Conservation (phyloP, 53 echinoderm and acorn worm genomes). For the Echinarachnius parma region DNA sequence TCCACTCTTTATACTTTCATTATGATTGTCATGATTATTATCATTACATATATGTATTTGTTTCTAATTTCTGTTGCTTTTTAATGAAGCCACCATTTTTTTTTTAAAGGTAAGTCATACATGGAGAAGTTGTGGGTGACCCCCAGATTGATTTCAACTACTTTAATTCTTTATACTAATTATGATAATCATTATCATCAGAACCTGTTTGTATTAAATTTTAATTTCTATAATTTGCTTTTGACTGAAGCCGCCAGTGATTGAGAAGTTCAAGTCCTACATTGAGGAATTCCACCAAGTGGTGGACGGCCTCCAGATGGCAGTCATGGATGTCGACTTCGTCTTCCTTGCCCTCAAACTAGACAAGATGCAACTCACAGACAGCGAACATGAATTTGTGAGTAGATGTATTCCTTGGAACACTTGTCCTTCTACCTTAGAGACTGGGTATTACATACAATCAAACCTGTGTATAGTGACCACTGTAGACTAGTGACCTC, state of each 20-base stretch:
- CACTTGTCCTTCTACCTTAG: no score
- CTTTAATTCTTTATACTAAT: neutral
- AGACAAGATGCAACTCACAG: constrained; percentile 53
- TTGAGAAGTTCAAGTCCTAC: constrained; percentile 64
- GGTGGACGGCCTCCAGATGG: constrained; percentile 53
- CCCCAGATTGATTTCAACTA: no score
- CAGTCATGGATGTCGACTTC: constrained; percentile 71
- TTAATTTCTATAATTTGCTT: neutral
- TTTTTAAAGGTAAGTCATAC: no score
- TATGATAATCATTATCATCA: neutral
- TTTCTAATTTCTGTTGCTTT: no score
- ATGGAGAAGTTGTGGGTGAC: no score
- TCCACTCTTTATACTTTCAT: no score
- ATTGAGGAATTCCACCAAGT: constrained; percentile 56
- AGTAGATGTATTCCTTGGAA: constrained; percentile 15
- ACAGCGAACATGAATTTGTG: constrained; percentile 32
- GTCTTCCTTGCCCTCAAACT: constrained; percentile 58
- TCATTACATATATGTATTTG: no score
- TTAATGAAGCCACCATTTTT: no score
- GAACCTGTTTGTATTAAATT: neutral
- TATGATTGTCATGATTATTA: no score
- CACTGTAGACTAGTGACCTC: no score
- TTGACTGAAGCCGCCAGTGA: constrained; percentile 62
- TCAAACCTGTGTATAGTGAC: no score
- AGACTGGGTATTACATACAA: no score